These are phyloP conservation scores for Carabus problematicus DNA, from an alignment of 2,888 invertebrate genomes.

Conservation along the genomic window DNA sequence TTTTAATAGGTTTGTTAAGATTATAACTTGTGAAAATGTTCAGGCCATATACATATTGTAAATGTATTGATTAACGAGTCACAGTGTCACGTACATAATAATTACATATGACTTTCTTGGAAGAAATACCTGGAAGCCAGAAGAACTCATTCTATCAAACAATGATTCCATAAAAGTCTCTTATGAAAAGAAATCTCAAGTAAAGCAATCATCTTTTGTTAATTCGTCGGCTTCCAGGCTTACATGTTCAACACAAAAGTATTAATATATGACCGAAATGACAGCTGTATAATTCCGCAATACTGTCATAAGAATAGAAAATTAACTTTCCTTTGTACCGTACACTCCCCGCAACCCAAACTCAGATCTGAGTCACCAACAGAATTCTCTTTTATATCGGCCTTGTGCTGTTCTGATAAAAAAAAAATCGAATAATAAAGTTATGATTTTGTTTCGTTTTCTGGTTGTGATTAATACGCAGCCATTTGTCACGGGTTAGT, in stretches of 20 bases:
- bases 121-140: too few relatives aligned
- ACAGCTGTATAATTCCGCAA: slow-evolving; percentile 42
- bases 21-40: too few relatives aligned
- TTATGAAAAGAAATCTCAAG: too few relatives aligned
- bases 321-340: slow-evolving; percentile 39
- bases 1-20: too few relatives aligned
- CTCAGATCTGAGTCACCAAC: slow-evolving; percentile 20
- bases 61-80: too few relatives aligned
- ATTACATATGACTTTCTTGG: too few relatives aligned
- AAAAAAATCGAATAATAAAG: slow-evolving; percentile 33
- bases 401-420: slow-evolving; percentile 19
- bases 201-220: background rate
- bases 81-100: too few relatives aligned
- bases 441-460: slow-evolving; percentile 41
- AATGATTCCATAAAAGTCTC: too few relatives aligned
- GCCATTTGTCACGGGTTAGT: slow-evolving; percentile 35
- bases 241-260: slow-evolving; percentile 28
- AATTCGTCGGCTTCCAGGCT: slow-evolving; percentile 13
- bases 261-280: slow-evolving; percentile 35
- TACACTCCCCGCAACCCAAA: background rate
- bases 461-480: slow-evolving; percentile 30
- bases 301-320: slow-evolving; percentile 38
- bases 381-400: slow-evolving; percentile 40
- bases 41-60: too few relatives aligned
- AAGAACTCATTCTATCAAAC: too few relatives aligned